Base-by-base conservation (phyloP, 2,797 vertebrate genomes). In the Rhodeus uyekii region DNA sequence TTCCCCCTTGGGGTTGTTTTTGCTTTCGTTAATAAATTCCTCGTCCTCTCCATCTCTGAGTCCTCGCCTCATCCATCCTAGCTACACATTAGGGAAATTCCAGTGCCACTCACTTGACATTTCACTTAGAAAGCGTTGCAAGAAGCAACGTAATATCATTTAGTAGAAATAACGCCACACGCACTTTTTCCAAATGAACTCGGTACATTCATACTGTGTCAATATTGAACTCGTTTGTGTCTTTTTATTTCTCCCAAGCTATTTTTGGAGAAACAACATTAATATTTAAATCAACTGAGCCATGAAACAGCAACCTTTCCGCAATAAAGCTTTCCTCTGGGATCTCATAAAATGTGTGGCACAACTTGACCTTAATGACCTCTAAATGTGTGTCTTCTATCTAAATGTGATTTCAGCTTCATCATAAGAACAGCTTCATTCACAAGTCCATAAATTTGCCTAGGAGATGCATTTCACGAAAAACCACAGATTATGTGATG, bases 401-500 rank as follows among this genome's bases (percentile, higher is more conserved):
- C 60, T 77, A 36, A 36, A 78, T 50, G 76, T 36, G 60, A 78
- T 36, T 78, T 78, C 60, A 64, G 29, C 61, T 65, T 78, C 61
- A 65, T 78, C 76, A 36, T 6, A 65, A 64, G 76, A 78, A n/a
- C n/a, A n/a, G n/a, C n/a, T n/a, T n/a, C 29, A 42, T 63, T 78
- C 61, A 65, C 50, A 32, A 64, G 76, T 65, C 42, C 42, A 65
- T 78, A 78, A 65, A 78, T 78, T 78, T 50, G 22, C 39, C 73
- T 38, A 19, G 55, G 38, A 76, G 27, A 42, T 61, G 24, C 24
- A 22, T 48, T 77, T 42, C 58, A 46, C 22, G 39, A 77, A 34
- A 64, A 77, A 64, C 75, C 75, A 36, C 75, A 77, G 27, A n/a
- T 39, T 64, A 77, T 77, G 75, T 63, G 60, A 77, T 63, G 75